Evolutionary conservation across 2,888 invertebrate genomes (phyloP).

Genomic region (Pedicia rivosa): DNA sequence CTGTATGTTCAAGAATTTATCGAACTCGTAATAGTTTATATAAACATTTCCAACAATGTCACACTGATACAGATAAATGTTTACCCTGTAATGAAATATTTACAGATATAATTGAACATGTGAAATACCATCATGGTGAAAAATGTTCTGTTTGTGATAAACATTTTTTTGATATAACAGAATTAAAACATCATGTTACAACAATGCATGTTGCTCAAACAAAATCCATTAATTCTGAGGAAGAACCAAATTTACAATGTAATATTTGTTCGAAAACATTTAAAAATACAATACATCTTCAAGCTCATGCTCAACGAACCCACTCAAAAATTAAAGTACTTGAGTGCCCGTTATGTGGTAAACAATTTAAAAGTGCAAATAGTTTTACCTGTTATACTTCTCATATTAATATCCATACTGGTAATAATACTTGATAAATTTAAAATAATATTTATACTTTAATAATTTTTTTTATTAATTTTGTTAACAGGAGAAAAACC

Average conservation of each 20-base stretch:
- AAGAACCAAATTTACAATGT: constrained; percentile 2
- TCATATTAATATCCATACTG: constrained; percentile 5
- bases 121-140: constrained; percentile 2
- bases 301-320: constrained; percentile 1
- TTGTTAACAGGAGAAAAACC: constrained; percentile 3
- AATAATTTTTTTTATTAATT: too few species aligned
- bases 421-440: too few species aligned
- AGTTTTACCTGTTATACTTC: constrained; percentile 3
- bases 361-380: constrained; percentile 5
- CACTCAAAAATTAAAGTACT: constrained; percentile 2
- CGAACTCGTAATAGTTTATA: constrained; percentile 2
- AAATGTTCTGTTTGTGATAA: constrained; percentile 3
- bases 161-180: constrained; percentile 2
- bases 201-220: constrained; percentile 2
- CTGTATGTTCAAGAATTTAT: constrained; percentile 2
- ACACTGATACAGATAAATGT: constrained; percentile 1
- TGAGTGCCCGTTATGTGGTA: constrained; percentile 2
- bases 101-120: constrained; percentile 3
- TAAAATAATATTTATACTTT: too few species aligned
- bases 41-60: constrained; percentile 4
- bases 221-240: background rate
- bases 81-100: constrained; percentile 1
- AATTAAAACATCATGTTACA: background rate
- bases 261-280: constrained; percentile 3
- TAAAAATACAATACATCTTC: constrained; percentile 3